These are phyloP conservation scores for Chorisops tibialis DNA, from an alignment of 2,888 invertebrate species.

Conservation along the genomic window DNA sequence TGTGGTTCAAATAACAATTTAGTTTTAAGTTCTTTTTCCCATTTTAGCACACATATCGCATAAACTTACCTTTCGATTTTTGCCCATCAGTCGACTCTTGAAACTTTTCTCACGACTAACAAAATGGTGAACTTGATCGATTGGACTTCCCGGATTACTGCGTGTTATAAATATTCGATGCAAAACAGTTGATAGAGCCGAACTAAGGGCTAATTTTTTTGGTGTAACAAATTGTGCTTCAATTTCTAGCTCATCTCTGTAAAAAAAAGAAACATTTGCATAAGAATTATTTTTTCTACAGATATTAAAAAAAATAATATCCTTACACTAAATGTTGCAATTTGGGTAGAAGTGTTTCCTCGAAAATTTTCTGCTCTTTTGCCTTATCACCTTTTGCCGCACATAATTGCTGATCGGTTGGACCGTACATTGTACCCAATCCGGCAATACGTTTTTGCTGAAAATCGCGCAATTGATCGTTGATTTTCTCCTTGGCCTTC, in stretches of 20 bases:
- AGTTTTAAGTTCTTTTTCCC: no score
- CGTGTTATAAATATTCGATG: conserved; percentile 72
- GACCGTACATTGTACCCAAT: conserved; percentile 84
- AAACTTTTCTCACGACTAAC: conserved; percentile 81
- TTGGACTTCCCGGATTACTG: conserved; percentile 56
- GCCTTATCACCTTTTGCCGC: conserved; percentile 76
- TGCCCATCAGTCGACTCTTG: conserved; percentile 65
- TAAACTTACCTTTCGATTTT: conserved; percentile 60
- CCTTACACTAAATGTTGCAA: conserved; percentile 67
- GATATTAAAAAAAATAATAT: neutral
- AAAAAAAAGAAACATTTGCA: conserved; percentile 39
- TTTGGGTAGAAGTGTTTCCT: conserved; percentile 68
- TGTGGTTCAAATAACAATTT: no score
- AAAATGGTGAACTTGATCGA: conserved; percentile 78
- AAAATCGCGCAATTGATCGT: conserved; percentile 52
- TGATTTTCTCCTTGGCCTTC: conserved; percentile 54
- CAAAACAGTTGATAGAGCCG: conserved; percentile 76
- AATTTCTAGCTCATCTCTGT: conserved; percentile 63
- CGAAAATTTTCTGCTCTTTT: conserved; percentile 72
- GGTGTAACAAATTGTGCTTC: conserved; percentile 57
- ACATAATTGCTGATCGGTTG: conserved; percentile 73
- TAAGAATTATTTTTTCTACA: neutral
- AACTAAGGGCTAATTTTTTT: conserved; percentile 64
- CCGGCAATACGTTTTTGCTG: conserved; percentile 88
- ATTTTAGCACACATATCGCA: neutral